Conservation (phyloP, 2,113 vertebrate species). For the Nibea coibor region DNA sequence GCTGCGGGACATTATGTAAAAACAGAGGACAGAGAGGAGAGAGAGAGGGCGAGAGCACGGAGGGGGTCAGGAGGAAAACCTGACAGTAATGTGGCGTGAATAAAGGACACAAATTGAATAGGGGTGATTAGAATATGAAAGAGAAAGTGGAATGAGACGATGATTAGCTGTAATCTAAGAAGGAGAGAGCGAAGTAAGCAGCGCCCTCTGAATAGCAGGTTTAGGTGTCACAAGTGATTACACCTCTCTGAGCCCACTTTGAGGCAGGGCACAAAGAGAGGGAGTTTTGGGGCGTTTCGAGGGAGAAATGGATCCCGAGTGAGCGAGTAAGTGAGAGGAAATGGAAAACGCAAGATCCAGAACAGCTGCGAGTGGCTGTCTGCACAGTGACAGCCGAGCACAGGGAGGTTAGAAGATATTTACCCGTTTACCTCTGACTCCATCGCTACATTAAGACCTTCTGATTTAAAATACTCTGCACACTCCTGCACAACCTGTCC, state of each 20-base stretch:
- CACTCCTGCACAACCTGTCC: no score
- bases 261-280: constrained; percentile 18
- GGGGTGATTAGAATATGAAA: constrained; percentile 61
- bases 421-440: background rate
- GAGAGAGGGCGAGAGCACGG: constrained; percentile 13
- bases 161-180: constrained; percentile 69
- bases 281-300: constrained; percentile 8
- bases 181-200: constrained; percentile 50
- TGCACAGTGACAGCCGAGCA: background rate
- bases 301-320: constrained; percentile 27
- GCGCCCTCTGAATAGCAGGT: constrained; percentile 51
- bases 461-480: no score
- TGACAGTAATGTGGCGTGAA: constrained; percentile 36
- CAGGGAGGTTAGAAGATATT: background rate
- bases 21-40: constrained; percentile 41
- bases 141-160: constrained; percentile 62
- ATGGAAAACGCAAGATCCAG: constrained; percentile 7
- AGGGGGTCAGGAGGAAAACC: constrained; percentile 29
- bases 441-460: no score
- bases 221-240: constrained; percentile 61
- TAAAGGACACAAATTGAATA: constrained; percentile 51
- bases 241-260: constrained; percentile 40
- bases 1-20: constrained; percentile 63
- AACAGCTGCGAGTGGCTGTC: background rate
- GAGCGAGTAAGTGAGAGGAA: constrained; percentile 36